phyloP scores from a whole-genome alignment of 1,140 invertebrate species.

The Thaumatotibia leucotreta region DNA sequence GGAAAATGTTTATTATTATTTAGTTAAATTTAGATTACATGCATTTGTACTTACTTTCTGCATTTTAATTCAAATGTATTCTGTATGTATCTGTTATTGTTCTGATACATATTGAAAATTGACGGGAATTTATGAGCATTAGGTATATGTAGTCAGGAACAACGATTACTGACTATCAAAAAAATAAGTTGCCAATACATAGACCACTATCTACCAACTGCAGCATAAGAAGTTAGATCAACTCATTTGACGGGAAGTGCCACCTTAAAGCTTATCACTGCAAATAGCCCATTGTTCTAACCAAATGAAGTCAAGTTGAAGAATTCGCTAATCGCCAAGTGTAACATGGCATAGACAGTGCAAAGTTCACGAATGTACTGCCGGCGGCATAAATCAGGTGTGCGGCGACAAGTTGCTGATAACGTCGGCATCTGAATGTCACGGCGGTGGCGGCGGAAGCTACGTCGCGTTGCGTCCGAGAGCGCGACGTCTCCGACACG shows the following conservation, averaged over 20 bases:
- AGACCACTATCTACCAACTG: too few relatives aligned
- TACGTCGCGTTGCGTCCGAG: slow-evolving; percentile 30
- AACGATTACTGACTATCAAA: too few relatives aligned
- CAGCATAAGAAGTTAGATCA: too few relatives aligned
- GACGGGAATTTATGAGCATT: too few relatives aligned
- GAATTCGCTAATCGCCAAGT: not conserved
- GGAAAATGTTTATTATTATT: too few relatives aligned
- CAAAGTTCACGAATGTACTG: slow-evolving; percentile 21
- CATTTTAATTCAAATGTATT: too few relatives aligned
- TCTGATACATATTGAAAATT: too few relatives aligned
- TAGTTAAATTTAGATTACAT: too few relatives aligned
- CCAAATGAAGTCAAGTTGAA: not conserved
- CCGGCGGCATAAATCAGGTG: slow-evolving; percentile 41
- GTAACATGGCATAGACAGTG: slow-evolving; percentile 7
- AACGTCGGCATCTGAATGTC: slow-evolving; percentile 41
- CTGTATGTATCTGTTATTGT: too few relatives aligned
- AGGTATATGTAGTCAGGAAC: too few relatives aligned
- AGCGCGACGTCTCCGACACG: not conserved
- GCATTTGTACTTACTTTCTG: too few relatives aligned
- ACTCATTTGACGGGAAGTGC: not conserved
- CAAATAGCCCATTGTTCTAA: not conserved
- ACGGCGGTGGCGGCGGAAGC: slow-evolving; percentile 25
- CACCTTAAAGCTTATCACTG: not conserved
- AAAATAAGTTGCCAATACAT: too few relatives aligned
- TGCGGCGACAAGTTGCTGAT: slow-evolving; percentile 37